Base-by-base conservation (phyloP, 2,888 invertebrate species). In the Aporophyla lueneburgensis region DNA sequence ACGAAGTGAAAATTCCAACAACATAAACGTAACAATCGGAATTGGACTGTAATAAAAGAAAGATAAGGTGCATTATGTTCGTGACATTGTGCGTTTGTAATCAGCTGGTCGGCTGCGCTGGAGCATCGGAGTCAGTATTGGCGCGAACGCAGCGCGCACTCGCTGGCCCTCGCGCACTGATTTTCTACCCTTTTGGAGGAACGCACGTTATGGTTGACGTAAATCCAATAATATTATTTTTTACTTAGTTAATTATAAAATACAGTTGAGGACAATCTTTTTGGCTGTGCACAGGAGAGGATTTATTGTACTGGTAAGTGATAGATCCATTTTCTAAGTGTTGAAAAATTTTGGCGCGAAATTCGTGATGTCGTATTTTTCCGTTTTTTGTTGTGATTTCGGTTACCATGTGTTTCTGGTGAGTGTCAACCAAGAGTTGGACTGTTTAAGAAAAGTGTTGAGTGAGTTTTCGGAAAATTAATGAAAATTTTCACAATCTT, bases 41-140 rank as follows among this genome's bases (percentile, higher is more conserved):
- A 74, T 49, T 77, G 24, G 19, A 73, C 86, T 79, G 71, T 83
- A 81, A 7, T 0, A 0, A 0, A 1, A 16, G 49, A 3, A 0
- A 0, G 5, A 58, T 78, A 89, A 88, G 77, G 86, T 89, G 84
- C 73, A 80, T 80, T 87, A 83, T 91, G 83, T 78, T 80, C 83
- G 86, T 87, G 87, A 56, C 54, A 59, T 40, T 43, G 70, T 70
- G 49, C 76, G 81, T 87, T 88, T 84, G 89, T 84, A 91, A 93
- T 93, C 95, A 95, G 94, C 94, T 95, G 94, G 76, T 76, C 65
- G 71, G 19, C 53, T 53, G 71, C 74, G 85, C 51, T 10, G 58
- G 88, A 90, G 90, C 91, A 87, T 91, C 92, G 92, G 92, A 92
- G 92, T 93, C 94, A 94, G 94, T 94, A 87, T 92, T 90, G 91